These are phyloP conservation scores for Tiliacea citrago DNA, from an alignment of 2,888 invertebrate species.

Conservation along the genomic window DNA sequence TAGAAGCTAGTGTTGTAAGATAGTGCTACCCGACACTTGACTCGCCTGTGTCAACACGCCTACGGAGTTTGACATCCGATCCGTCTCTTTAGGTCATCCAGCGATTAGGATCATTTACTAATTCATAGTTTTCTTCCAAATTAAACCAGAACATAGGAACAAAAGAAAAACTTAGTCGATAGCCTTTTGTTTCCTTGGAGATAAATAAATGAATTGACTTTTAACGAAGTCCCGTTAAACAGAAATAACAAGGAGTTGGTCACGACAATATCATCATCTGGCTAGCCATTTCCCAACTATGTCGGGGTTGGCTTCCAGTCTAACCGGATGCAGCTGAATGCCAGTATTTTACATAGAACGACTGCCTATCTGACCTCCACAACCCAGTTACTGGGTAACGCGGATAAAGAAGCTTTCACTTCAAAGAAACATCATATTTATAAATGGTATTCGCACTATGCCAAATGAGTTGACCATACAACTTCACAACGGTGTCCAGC, in stretches of 20 bases:
- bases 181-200: neutral
- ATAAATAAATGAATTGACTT: too few species aligned
- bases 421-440: too few species aligned
- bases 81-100: conserved; percentile 35
- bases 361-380: too few species aligned
- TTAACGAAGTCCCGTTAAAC: too few species aligned
- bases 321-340: too few species aligned
- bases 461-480: conserved; percentile 25
- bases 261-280: too few species aligned
- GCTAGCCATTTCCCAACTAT: too few species aligned
- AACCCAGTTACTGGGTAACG: too few species aligned
- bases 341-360: too few species aligned
- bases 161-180: neutral
- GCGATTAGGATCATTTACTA: conserved; percentile 29
- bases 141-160: neutral
- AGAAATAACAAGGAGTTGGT: too few species aligned
- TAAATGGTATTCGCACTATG: conserved; percentile 1
- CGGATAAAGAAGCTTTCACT: too few species aligned
- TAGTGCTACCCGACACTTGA: conserved; percentile 78
- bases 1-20: conserved; percentile 66
- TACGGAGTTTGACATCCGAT: conserved; percentile 75
- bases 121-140: neutral
- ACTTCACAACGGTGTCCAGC: conserved; percentile 27
- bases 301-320: too few species aligned
- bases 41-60: conserved; percentile 81